A percentile compares a stretch with the other conserved stretches of the same genome.
phyloP scores from a whole-genome alignment of 2,888 invertebrate genomes.

The Megastigmus dorsalis region DNA sequence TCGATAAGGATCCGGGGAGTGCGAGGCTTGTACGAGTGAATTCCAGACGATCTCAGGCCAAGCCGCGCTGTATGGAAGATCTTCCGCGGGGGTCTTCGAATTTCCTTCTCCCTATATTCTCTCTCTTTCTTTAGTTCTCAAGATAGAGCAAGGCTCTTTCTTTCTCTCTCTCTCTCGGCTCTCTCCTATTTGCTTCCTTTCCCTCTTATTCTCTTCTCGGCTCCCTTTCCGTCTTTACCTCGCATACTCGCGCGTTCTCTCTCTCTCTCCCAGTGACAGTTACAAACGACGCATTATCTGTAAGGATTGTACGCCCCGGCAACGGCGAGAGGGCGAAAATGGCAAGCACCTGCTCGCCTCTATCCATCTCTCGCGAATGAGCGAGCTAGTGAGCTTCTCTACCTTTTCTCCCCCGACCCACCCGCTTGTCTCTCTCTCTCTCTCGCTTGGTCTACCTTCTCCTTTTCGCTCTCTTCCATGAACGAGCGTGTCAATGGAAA shows the following conservation, averaged over 20 bases:
- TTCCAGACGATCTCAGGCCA: conserved; percentile 18
- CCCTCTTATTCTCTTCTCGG: conserved; percentile 57
- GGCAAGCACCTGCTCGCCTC: conserved; percentile 67
- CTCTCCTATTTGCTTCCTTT: conserved; percentile 48
- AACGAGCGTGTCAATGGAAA: conserved; percentile 64
- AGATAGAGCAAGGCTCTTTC: conserved; percentile 13
- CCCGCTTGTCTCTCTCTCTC: neutral
- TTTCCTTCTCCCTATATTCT: neutral
- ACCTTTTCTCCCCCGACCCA: no score
- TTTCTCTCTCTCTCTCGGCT: conserved; percentile 45
- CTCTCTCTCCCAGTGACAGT: conserved; percentile 69
- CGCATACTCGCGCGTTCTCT: neutral
- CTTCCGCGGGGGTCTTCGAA: neutral
- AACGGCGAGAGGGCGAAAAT: conserved; percentile 62
- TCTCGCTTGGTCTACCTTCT: neutral
- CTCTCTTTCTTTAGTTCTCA: neutral
- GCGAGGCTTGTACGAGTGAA: conserved; percentile 28
- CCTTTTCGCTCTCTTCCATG: conserved; percentile 46
- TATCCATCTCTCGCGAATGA: conserved; percentile 57
- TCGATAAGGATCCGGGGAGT: neutral
- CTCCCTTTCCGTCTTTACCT: conserved; percentile 51
- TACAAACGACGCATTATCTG: conserved; percentile 72
- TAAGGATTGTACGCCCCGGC: conserved; percentile 67
- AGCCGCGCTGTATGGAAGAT: neutral
- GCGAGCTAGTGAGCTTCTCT: no score